These are phyloP conservation scores for Anastrepha obliqua DNA, from an alignment of 1,140 invertebrate species.

Conservation along the genomic window DNA sequence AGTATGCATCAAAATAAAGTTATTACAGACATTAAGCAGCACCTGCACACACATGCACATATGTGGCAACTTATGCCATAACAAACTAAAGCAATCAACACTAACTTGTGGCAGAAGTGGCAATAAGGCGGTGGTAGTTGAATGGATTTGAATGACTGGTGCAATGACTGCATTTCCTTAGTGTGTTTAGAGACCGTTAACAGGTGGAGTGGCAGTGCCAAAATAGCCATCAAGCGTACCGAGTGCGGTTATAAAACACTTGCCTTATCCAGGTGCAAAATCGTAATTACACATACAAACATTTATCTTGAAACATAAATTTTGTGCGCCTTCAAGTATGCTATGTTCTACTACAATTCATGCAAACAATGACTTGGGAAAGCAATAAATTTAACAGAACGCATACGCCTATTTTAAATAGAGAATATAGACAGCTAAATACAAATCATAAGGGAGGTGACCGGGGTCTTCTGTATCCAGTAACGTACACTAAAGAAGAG, in stretches of 20 bases:
- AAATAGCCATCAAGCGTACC: not conserved
- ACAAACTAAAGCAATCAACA: constrained; percentile 4
- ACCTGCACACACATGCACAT: not conserved
- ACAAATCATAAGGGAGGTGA: no score
- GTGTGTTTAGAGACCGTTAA: no score
- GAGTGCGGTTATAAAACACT: not conserved
- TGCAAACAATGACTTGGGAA: not conserved
- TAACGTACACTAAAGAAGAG: no score
- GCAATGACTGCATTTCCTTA: no score
- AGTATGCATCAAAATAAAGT: no score
- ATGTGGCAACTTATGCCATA: not conserved
- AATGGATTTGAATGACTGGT: no score
- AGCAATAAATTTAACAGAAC: constrained; percentile 14
- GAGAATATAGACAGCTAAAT: not conserved
- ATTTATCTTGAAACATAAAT: not conserved
- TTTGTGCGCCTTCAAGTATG: not conserved
- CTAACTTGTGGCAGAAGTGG: not conserved
- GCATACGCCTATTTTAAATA: not conserved
- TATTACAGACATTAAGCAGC: no score
- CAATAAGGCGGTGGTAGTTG: no score
- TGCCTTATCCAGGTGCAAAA: not conserved
- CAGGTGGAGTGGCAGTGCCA: not conserved
- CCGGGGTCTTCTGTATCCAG: no score
- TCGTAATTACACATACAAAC: not conserved
- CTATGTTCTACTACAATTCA: not conserved